These are phyloP conservation scores for Camelus dromedarius DNA, from an alignment of 2,113 vertebrate genomes.

Conservation along the genomic window DNA sequence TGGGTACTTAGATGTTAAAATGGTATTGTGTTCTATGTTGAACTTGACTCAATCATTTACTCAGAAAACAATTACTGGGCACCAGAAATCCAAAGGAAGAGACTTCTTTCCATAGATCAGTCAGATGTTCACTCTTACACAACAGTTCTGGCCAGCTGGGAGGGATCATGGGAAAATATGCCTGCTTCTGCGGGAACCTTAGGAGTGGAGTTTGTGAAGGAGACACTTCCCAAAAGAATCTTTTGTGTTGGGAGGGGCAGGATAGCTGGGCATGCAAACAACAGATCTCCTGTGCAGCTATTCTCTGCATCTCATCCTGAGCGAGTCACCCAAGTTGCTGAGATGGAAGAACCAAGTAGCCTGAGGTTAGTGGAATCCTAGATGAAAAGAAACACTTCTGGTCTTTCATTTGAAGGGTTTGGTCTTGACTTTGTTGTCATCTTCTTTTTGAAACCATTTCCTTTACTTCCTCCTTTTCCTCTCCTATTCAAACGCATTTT, in stretches of 20 bases:
- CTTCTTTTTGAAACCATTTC: not conserved
- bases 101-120: not conserved
- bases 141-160: not conserved
- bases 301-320: not conserved
- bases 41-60: not conserved
- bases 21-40: not conserved
- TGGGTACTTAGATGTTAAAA: conserved; percentile 25
- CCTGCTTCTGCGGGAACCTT: not conserved
- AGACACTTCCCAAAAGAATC: not conserved
- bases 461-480: not conserved
- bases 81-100: not conserved
- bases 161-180: not conserved
- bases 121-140: not conserved
- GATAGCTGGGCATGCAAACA: not conserved
- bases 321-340: not conserved
- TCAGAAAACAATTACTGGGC: not conserved
- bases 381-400: not conserved
- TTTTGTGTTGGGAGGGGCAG: not conserved
- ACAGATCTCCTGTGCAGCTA: not conserved
- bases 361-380: not conserved
- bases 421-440: not conserved
- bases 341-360: not conserved
- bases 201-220: not conserved
- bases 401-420: not conserved
- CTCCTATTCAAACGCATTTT: not conserved